These are phyloP conservation scores for Dryoscopus gambensis DNA, from an alignment of 2,113 vertebrate genomes.

Conservation along the genomic window DNA sequence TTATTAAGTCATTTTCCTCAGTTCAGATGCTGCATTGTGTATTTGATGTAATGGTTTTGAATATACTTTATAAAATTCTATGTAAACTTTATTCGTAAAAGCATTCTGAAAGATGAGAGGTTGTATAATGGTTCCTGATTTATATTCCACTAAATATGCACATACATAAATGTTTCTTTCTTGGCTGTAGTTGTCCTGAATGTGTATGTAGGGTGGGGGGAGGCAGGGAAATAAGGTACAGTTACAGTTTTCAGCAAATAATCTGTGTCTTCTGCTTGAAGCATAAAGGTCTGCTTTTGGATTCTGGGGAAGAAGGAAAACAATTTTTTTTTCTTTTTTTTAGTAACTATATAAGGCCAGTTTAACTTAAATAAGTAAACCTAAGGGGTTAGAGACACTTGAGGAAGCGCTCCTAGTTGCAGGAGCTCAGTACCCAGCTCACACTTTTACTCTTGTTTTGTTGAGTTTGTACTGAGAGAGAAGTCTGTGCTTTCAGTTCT, in stretches of 20 bases:
- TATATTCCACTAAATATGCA: neutral
- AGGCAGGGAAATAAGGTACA: neutral
- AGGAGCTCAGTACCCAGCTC: neutral
- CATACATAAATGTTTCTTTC: neutral
- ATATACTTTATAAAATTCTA: neutral
- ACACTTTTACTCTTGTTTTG: neutral
- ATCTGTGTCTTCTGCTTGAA: neutral
- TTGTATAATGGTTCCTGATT: neutral
- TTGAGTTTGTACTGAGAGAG: neutral
- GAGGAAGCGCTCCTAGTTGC: neutral
- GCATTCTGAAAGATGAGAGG: neutral
- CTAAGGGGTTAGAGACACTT: neutral
- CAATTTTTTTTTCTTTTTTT: neutral
- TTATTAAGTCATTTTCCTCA: neutral
- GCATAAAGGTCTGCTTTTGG: neutral
- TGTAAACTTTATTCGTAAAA: neutral
- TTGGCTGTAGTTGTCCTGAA: neutral
- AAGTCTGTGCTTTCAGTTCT: neutral
- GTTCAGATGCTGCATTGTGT: neutral
- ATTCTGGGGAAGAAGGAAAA: neutral
- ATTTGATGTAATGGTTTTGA: slow-evolving; percentile 11
- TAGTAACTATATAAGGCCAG: fast-evolving
- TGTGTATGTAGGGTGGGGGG: neutral
- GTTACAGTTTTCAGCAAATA: neutral
- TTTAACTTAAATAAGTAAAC: neutral